Evolutionary conservation across 1,140 invertebrate species (phyloP), one percentile per base, ranked within the genome.

Genomic region (Anastatus disparis): DNA sequence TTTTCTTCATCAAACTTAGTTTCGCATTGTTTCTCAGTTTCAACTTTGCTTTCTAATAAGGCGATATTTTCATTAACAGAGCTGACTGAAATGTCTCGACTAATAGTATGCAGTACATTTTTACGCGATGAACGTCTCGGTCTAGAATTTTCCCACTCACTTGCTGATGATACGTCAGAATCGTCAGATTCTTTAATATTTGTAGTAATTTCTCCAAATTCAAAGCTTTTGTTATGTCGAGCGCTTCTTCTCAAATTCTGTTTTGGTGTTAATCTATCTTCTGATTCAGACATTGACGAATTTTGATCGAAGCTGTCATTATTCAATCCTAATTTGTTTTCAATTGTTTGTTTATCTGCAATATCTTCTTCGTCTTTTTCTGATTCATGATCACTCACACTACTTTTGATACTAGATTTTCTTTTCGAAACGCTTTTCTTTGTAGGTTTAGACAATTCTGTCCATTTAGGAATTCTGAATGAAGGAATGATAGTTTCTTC

Each of bases 341-440:
- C 44, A n/a, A 9, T 10, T 1, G 0, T 40, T 26, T 38, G 15
- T 46, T 59, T 62, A 4, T 40, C 17, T 9, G 17, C 6, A 1
- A 12, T 3, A 17, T 70, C 26, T 15, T 66, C 29, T 48, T 66
- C 62, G 1, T 40, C 7, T 42, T 42, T 53, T 48, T 70, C 53
- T 2, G 13, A 48, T 61, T 55, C 53, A 20, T 52, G 24, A 38
- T 65, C 29, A 44, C 24, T 42, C 9, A 15, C 0, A 20, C 20
- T 12, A 24, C 73, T 75, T 1, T 79, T 75, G 1, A 55, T 48
- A 0, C 71, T 42, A 4, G 75, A 78, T 42, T 72, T 81, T 24
- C 75, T 81, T 31, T 75, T 82, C 0, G 50, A 48, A 0, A 24
- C 58, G 3, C 78, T 66, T 69, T 81, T 81, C 46, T 76, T 77